Percentiles rank a stretch among this genome's conserved stretches.
Conservation (phyloP, 2,113 vertebrate species). For the Saguinus imperator region DNA sequence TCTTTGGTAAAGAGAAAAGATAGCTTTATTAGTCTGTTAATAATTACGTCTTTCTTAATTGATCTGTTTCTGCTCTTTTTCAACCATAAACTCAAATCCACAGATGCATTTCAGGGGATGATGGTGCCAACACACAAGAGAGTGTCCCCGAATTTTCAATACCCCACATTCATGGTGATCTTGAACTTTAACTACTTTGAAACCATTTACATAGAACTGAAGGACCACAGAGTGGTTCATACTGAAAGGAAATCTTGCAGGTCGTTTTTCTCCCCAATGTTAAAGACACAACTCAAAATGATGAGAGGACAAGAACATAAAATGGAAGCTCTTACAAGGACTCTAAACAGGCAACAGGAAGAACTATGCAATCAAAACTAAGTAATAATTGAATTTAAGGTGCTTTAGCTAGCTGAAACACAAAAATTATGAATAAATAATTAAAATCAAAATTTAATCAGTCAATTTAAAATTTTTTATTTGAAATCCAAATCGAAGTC, state of each 20-base stretch:
- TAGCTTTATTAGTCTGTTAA: not conserved
- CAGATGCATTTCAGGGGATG: not conserved
- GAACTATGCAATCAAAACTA: not conserved
- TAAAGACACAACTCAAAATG: not conserved
- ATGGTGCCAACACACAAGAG: not conserved
- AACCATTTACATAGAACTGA: not conserved
- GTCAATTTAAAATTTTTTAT: not conserved
- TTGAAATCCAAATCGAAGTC: not conserved
- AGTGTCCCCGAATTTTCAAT: not conserved
- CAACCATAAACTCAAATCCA: not conserved
- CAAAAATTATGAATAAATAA: not conserved
- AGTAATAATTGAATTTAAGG: not conserved
- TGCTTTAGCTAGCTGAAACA: not conserved
- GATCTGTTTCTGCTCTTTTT: not conserved
- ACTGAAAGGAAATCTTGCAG: not conserved
- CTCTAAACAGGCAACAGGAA: not conserved
- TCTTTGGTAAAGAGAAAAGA: not conserved
- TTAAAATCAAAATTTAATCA: not conserved
- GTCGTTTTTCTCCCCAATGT: not conserved
- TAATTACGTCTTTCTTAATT: conserved; percentile 14
- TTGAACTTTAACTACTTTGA: not conserved
- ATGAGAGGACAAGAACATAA: not conserved
- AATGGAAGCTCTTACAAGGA: not conserved
- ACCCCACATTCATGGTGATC: not conserved
- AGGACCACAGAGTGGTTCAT: not conserved